Evolutionary conservation across 1,140 invertebrate species (phyloP).

Genomic region (Camponotus vicinus): DNA sequence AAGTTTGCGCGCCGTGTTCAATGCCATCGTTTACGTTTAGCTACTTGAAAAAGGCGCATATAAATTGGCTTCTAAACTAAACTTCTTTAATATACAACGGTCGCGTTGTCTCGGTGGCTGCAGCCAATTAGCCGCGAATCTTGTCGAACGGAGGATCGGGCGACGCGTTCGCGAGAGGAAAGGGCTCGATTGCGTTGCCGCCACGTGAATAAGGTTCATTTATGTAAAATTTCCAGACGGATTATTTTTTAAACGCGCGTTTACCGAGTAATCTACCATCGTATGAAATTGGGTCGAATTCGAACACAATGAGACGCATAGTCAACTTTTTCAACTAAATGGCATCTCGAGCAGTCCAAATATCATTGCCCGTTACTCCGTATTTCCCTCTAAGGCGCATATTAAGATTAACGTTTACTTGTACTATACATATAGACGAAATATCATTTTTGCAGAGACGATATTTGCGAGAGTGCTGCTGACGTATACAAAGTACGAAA

Average conservation of each 20-base stretch:
- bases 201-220: constrained; percentile 80
- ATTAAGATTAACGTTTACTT: constrained; percentile 3
- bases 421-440: background rate
- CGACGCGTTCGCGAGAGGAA: constrained; percentile 36
- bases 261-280: constrained; percentile 49
- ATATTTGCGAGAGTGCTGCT: background rate
- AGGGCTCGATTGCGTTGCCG: constrained; percentile 50
- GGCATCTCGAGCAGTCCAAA: background rate
- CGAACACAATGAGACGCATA: constrained; percentile 7
- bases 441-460: constrained; percentile 5
- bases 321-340: background rate
- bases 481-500: background rate
- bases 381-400: background rate
- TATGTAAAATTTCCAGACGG: constrained; percentile 68
- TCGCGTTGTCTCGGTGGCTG: constrained; percentile 78
- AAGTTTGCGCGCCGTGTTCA: background rate
- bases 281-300: constrained; percentile 29
- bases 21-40: constrained; percentile 65
- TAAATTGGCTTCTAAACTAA: constrained; percentile 63
- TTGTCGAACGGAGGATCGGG: constrained; percentile 70
- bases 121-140: constrained; percentile 82
- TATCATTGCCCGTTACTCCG: no score
- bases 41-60: constrained; percentile 65
- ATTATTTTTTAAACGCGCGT: constrained; percentile 21
- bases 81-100: constrained; percentile 77